These are phyloP conservation scores for Polydrusus pterygomalis DNA, from an alignment of 2,888 invertebrate genomes.

Conservation along the genomic window DNA sequence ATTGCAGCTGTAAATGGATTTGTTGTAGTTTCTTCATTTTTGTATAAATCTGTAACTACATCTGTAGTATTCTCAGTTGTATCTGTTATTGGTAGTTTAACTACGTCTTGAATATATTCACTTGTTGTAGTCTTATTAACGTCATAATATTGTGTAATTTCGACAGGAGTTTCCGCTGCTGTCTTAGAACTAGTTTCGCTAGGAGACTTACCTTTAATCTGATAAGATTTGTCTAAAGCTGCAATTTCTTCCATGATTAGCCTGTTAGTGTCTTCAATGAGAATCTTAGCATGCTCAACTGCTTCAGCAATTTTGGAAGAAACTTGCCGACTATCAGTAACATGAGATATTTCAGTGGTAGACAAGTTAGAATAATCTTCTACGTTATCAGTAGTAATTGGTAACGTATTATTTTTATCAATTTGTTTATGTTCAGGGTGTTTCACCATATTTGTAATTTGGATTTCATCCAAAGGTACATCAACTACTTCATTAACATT, in stretches of 20 bases:
- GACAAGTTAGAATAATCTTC: not conserved
- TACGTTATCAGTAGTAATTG: not conserved
- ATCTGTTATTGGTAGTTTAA: not conserved
- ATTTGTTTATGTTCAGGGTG: not conserved
- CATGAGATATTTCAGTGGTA: not conserved
- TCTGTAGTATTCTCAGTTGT: not conserved
- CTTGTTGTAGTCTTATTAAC: not conserved
- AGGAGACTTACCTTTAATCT: not conserved
- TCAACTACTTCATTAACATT: not conserved
- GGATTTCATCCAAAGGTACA: not conserved
- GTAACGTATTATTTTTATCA: not conserved
- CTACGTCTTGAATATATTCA: not conserved
- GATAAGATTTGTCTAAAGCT: constrained; percentile 37
- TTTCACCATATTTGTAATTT: not conserved
- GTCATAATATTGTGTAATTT: not conserved
- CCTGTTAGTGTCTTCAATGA: constrained; percentile 48
- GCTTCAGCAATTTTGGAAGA: constrained; percentile 40
- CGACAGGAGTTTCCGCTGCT: not conserved
- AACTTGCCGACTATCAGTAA: not conserved
- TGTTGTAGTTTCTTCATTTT: not conserved
- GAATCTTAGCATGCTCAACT: constrained; percentile 45
- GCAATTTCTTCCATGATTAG: constrained; percentile 49
- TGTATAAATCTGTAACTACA: not conserved
- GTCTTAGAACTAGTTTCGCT: constrained; percentile 2
- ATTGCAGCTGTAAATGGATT: constrained; percentile 12